Evolutionary conservation across 2,888 invertebrate genomes (phyloP).

Genomic region (Formica aserva): DNA sequence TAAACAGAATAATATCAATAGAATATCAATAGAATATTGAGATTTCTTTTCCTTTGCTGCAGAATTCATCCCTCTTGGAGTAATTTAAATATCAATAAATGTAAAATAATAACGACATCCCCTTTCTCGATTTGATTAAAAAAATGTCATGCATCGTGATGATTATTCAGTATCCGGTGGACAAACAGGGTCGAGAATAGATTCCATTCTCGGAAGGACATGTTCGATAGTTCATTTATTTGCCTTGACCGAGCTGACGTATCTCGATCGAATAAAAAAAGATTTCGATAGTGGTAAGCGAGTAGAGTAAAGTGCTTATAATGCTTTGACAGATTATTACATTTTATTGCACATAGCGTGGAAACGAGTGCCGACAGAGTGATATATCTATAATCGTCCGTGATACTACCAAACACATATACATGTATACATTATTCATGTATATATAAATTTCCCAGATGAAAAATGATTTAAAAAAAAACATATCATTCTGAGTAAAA

Average conservation of each 20-base stretch:
- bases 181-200: constrained; percentile 61
- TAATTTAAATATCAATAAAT: constrained; percentile 21
- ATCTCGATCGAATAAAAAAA: constrained; percentile 39
- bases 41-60: background rate
- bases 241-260: constrained; percentile 47
- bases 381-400: background rate
- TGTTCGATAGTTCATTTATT: constrained; percentile 60
- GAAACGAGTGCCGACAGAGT: background rate
- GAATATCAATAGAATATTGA: background rate
- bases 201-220: constrained; percentile 33
- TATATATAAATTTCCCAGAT: background rate
- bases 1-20: background rate
- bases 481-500: background rate
- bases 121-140: constrained; percentile 16
- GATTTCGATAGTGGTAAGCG: background rate
- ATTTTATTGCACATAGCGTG: background rate
- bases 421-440: background rate
- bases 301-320: background rate
- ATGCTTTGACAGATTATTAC: constrained; percentile 22
- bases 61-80: background rate
- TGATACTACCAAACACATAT: background rate
- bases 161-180: constrained; percentile 67
- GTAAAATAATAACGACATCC: constrained; percentile 9
- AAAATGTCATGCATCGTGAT: constrained; percentile 31
- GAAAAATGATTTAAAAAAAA: background rate